These are phyloP conservation scores for Drosophila busckii DNA, from an alignment of 1,140 invertebrate genomes.

Conservation along the genomic window DNA sequence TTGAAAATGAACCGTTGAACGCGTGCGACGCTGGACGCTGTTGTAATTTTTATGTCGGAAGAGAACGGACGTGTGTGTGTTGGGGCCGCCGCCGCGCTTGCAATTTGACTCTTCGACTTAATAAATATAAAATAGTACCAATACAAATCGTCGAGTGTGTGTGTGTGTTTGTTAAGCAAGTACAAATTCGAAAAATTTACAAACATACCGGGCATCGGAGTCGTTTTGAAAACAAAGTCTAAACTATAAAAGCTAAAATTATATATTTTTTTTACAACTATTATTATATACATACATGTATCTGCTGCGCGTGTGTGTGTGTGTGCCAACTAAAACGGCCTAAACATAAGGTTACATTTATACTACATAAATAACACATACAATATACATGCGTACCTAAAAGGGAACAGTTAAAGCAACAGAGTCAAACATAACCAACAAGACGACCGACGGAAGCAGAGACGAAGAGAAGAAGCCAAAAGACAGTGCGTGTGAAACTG, in stretches of 20 bases:
- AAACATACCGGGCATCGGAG: no score
- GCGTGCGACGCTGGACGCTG: no score
- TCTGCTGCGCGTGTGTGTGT: no score
- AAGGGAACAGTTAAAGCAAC: constrained; percentile 3
- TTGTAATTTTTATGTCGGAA: no score
- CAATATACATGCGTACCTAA: background rate
- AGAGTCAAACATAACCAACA: constrained; percentile 2
- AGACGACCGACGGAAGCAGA: constrained; percentile 1
- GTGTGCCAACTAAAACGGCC: background rate
- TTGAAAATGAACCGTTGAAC: no score
- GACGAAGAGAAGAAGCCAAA: background rate
- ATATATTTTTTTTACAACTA: background rate
- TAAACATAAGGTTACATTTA: constrained; percentile 12
- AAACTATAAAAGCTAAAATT: constrained; percentile 1
- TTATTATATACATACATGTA: constrained; percentile 1
- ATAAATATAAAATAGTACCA: no score
- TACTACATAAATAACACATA: constrained; percentile 4
- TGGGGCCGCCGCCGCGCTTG: constrained; percentile 3
- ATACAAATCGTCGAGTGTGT: constrained; percentile 1
- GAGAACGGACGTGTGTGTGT: no score
- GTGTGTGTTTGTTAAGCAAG: constrained; percentile 16
- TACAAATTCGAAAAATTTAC: no score
- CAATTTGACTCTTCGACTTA: constrained; percentile 28
- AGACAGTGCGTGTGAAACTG: constrained; percentile 29
- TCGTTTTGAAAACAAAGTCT: background rate